Evolutionary conservation across 2,797 vertebrate genomes (phyloP).

Genomic region (Parauchenoglanis punctatus): DNA sequence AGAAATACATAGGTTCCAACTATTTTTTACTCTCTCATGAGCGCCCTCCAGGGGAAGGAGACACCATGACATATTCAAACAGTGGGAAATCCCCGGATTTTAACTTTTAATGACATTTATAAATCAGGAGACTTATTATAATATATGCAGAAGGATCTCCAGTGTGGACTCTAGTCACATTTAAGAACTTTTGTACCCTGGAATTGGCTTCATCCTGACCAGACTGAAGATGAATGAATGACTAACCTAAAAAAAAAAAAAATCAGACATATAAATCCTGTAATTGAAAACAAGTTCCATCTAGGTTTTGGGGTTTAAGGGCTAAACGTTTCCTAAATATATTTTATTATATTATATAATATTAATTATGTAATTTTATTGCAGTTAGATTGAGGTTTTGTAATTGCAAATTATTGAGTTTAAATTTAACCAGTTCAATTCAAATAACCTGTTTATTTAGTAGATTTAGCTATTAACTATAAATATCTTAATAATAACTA

Average conservation of each 20-base stretch:
- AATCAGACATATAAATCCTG: background rate
- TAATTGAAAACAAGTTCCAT: background rate
- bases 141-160: background rate
- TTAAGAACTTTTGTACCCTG: background rate
- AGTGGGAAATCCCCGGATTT: background rate
- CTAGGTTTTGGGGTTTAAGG: background rate
- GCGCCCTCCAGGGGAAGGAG: constrained; percentile 10
- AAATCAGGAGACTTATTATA: background rate
- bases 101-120: background rate
- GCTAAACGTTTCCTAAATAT: background rate
- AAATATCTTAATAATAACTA: background rate
- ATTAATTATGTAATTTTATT: background rate
- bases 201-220: background rate
- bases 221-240: background rate
- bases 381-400: background rate
- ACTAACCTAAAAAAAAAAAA: too few relatives aligned
- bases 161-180: background rate
- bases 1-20: background rate
- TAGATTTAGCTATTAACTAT: background rate
- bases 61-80: background rate
- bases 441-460: background rate
- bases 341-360: background rate
- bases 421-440: background rate
- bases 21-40: background rate
- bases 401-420: background rate